Evolutionary conservation across 2,888 invertebrate species (phyloP).

Genomic region (Kryphioiulus occultus): DNA sequence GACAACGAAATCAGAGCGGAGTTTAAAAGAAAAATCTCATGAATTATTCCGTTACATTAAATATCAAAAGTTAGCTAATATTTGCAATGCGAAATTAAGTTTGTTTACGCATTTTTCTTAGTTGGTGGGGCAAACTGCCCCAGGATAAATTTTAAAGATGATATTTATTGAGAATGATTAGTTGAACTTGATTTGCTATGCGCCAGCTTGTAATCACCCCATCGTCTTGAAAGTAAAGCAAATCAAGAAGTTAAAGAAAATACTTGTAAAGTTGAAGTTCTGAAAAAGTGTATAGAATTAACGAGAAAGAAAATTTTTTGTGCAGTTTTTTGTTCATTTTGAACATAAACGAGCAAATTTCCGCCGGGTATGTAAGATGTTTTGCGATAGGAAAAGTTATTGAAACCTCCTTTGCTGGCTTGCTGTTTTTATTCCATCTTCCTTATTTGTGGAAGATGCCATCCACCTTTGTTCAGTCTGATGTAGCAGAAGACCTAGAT

Average conservation of each 20-base stretch:
- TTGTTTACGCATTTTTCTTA: neutral
- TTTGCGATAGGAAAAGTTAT: neutral
- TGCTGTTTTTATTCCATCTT: neutral
- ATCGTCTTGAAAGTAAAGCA: neutral
- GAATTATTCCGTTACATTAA: neutral
- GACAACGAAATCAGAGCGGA: neutral
- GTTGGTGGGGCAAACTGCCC: neutral
- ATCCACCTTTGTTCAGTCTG: constrained; percentile 2
- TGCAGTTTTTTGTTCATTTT: neutral
- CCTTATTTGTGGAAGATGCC: constrained; percentile 8
- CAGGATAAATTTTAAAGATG: neutral
- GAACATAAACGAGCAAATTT: neutral
- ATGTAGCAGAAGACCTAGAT: constrained; percentile 6
- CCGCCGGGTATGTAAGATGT: neutral
- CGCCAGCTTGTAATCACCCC: too few species aligned
- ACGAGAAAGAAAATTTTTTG: neutral
- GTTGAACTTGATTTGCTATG: too few species aligned
- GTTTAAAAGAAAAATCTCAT: neutral
- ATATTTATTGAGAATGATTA: neutral
- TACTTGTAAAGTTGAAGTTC: neutral
- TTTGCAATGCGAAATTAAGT: neutral
- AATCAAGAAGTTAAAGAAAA: neutral
- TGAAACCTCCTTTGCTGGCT: neutral
- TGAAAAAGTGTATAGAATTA: neutral
- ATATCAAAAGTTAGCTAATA: neutral